Conservation (phyloP, 2,888 invertebrate species). For the Schrankia costaestrigalis region DNA sequence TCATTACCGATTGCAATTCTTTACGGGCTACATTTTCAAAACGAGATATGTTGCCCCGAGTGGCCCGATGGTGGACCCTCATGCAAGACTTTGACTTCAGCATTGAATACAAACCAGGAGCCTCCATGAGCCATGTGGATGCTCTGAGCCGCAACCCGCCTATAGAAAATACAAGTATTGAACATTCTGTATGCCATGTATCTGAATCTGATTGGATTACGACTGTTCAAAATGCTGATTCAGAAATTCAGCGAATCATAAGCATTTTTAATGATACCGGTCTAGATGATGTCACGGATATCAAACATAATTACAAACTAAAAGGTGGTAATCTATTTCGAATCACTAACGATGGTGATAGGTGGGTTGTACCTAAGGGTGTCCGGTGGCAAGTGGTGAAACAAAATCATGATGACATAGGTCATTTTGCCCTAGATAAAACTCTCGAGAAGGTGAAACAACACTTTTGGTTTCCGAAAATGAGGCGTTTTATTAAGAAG, state of each 20-base stretch:
- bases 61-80: too few species aligned
- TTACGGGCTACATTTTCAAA: too few species aligned
- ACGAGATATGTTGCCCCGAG: too few species aligned
- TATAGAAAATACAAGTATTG: too few species aligned
- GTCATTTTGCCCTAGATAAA: slow-evolving; percentile 5
- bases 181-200: too few species aligned
- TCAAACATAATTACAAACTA: slow-evolving; percentile 3
- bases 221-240: not conserved
- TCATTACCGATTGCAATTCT: too few species aligned
- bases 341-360: not conserved
- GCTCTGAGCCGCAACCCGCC: too few species aligned
- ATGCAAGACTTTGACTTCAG: too few species aligned
- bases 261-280: slow-evolving; percentile 1
- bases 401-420: slow-evolving; percentile 5
- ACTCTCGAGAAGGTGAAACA: slow-evolving; percentile 4
- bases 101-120: too few species aligned
- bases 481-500: slow-evolving; percentile 3
- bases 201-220: slow-evolving; percentile 2
- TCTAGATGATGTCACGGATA: slow-evolving; percentile 1
- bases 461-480: slow-evolving; percentile 4
- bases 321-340: slow-evolving; percentile 1
- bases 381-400: slow-evolving; percentile 1
- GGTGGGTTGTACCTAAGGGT: slow-evolving; percentile 9
- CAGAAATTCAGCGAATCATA: slow-evolving; percentile 5
- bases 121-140: too few species aligned